Conservation (phyloP, 2,888 invertebrate genomes). For the Sarcophaga caerulescens region DNA sequence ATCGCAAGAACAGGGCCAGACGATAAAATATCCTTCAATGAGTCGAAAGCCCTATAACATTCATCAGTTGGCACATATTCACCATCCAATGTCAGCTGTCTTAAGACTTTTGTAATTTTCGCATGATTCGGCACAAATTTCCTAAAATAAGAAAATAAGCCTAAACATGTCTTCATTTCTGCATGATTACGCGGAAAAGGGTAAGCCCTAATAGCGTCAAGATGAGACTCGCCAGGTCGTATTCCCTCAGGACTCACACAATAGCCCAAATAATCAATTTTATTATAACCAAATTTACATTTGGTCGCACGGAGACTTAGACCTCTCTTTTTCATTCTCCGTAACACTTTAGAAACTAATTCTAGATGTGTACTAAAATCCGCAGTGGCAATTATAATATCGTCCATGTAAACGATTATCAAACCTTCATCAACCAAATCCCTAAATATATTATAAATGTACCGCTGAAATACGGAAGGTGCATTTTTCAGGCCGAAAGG, state of each 20-base stretch:
- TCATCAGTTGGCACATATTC: conserved; percentile 4
- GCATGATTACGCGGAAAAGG: conserved; percentile 5
- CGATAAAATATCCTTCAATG: conserved; percentile 61
- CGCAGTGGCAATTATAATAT: conserved; percentile 5
- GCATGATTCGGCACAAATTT: conserved; percentile 18
- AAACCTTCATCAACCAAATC: background rate
- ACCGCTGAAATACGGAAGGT: too few species aligned
- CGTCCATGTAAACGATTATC: conserved; percentile 5
- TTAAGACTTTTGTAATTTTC: background rate
- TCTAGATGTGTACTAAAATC: conserved; percentile 1
- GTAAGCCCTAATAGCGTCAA: conserved; percentile 44
- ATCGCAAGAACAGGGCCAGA: background rate
- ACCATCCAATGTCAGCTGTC: conserved; percentile 23
- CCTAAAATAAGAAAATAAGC: too few species aligned
- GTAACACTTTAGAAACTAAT: conserved; percentile 21
- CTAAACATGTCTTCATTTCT: conserved; percentile 1
- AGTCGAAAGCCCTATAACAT: conserved; percentile 35
- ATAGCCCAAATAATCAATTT: conserved; percentile 18
- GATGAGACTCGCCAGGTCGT: conserved; percentile 43
- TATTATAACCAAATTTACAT: conserved; percentile 21
- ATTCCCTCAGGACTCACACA: conserved; percentile 37
- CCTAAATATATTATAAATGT: too few species aligned
- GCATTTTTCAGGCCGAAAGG: too few species aligned
- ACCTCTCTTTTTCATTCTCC: conserved; percentile 11
- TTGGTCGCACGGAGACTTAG: conserved; percentile 12